Base-by-base conservation (phyloP, 2,888 invertebrate genomes). In the Hypercompe scribonia region DNA sequence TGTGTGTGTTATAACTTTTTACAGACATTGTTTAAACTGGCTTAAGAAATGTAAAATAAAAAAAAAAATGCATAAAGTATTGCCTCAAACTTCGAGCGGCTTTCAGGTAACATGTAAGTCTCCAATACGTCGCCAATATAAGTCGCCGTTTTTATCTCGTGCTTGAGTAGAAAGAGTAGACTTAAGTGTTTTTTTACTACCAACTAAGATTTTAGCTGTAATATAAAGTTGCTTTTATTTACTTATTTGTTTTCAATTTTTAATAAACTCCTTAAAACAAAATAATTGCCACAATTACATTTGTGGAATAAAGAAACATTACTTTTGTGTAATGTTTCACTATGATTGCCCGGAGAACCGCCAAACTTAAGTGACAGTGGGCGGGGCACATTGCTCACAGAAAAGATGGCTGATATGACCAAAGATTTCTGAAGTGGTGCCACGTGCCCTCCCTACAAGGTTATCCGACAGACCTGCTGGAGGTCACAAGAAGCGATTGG, bases 201-300 rank as follows among this genome's bases (percentile, higher is more conserved):
- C n/a, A 15, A 42, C 46, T 72, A 74, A 72, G 33, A 28, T 66
- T 76, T 75, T 68, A 70, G 71, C 61, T 78, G 61, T 64, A 72
- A 36, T 68, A 68, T 72, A 68, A 50, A 18, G 65, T 68, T 67
- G 10, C n/a, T 61, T 72, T 33, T 24, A 33, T 63, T 15, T 54
- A 42, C 33, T 46, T 71, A 33, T 68, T 66, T 33, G 54, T 63
- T 74, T 74, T 58, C 24, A 68, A 58, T 58, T 39, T 10, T 61
- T 39, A 68, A 24, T n/a, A 31, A 31, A 18, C 18, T 28, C 31
- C 10, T 4, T 39, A 11, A 11, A 50, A 7, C 24, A 8, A 50
- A 24, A 28, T 34, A 42, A 0, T 21, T 4, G 42, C 66, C 31
- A n/a, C n/a, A n/a, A n/a, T n/a, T n/a, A n/a, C n/a, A n/a, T n/a